Evolutionary conservation across 2,888 invertebrate genomes (phyloP).

Genomic region (Eutolmus rufibarbis): DNA sequence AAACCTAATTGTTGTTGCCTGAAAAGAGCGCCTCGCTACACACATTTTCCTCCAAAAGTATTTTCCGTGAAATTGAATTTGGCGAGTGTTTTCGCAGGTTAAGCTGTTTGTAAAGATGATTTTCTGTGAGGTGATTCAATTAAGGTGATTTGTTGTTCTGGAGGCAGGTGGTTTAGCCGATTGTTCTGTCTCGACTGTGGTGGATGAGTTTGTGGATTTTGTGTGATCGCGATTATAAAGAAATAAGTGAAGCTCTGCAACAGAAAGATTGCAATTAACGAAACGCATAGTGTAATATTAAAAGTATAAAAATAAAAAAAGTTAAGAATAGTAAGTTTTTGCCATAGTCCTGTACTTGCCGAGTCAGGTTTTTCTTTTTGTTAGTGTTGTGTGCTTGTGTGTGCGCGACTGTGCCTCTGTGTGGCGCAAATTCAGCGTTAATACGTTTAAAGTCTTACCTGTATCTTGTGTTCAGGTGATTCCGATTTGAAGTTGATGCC

Average conservation of each 20-base stretch:
- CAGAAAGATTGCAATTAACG: not conserved
- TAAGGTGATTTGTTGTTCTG: slow-evolving; percentile 37
- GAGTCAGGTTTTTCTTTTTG: slow-evolving; percentile 12
- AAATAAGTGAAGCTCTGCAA: not conserved
- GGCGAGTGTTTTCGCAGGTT: slow-evolving; percentile 1
- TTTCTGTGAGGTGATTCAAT: slow-evolving; percentile 28
- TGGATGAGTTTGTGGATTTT: not conserved
- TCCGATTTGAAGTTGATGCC: slow-evolving; percentile 36
- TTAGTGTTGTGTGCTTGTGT: not conserved
- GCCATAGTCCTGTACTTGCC: not conserved
- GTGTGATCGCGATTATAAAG: not conserved
- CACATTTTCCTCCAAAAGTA: not conserved
- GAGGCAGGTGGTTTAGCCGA: slow-evolving; percentile 17
- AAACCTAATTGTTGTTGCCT: not conserved
- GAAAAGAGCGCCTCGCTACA: not conserved
- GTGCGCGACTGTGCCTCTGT: not conserved
- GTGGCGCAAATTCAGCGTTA: slow-evolving; percentile 21
- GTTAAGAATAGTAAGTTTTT: not conserved
- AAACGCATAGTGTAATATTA: not conserved
- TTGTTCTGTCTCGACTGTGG: not conserved
- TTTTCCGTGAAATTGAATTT: slow-evolving; percentile 33
- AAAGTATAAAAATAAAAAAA: not conserved
- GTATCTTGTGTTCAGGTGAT: slow-evolving; percentile 20
- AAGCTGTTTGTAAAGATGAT: slow-evolving; percentile 1
- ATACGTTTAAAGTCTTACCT: slow-evolving; percentile 33